These are phyloP conservation scores for Aulostomus chinensis DNA, from an alignment of 2,797 vertebrate species.

Conservation along the genomic window DNA sequence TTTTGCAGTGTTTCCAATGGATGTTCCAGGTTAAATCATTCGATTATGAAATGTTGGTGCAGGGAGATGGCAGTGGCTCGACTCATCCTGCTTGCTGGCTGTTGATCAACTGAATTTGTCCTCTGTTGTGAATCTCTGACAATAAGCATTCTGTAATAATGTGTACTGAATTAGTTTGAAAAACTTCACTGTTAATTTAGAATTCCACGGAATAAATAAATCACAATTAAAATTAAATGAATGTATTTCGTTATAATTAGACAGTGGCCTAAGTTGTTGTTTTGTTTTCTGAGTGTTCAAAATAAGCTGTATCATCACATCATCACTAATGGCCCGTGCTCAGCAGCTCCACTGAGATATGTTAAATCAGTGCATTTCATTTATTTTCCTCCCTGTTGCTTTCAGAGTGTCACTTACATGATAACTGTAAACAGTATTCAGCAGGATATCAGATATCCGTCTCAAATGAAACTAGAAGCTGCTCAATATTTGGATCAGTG, in stretches of 20 bases:
- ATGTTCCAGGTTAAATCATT: conserved; percentile 13
- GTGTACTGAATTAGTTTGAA: too few species aligned
- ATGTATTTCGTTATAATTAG: too few species aligned
- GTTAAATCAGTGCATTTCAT: conserved; percentile 30
- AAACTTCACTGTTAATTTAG: too few species aligned
- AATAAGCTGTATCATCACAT: too few species aligned
- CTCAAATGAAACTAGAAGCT: conserved; percentile 42
- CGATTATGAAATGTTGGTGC: conserved; percentile 32
- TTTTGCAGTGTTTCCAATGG: conserved; percentile 14
- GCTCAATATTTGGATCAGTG: conserved; percentile 54
- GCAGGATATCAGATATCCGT: conserved; percentile 42
- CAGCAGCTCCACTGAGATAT: conserved; percentile 27
- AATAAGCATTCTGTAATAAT: too few species aligned
- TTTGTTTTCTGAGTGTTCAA: too few species aligned
- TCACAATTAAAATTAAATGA: too few species aligned
- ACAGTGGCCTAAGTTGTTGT: too few species aligned
- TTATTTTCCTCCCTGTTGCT: conserved; percentile 35
- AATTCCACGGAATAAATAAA: too few species aligned
- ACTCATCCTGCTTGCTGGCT: not conserved
- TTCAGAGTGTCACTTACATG: conserved; percentile 49
- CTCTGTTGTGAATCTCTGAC: too few species aligned
- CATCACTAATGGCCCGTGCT: conserved; percentile 35
- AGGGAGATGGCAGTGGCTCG: conserved; percentile 2
- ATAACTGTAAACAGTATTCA: conserved; percentile 49
- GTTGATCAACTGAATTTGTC: too few species aligned